Conservation (phyloP, 2,888 invertebrate species). For the Trissonchulus latispiculum region DNA sequence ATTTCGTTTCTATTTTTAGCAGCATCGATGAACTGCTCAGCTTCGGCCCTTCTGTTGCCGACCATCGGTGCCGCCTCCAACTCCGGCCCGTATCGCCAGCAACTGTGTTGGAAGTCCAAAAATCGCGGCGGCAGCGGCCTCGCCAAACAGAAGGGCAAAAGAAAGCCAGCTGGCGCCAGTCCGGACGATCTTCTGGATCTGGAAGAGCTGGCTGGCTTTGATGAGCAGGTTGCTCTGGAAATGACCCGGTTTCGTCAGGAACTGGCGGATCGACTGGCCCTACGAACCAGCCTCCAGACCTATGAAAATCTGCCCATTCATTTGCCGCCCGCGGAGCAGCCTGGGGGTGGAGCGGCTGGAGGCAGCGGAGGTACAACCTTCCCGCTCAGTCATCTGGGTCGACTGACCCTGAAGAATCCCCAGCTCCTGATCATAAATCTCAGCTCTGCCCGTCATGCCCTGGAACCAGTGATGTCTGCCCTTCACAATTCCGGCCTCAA, state of each 20-base stretch:
- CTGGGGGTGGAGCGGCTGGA: neutral
- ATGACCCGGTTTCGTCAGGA: neutral
- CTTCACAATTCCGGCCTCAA: conserved; percentile 30
- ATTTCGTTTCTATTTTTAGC: too few relatives aligned
- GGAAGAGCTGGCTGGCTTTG: neutral
- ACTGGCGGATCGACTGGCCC: neutral
- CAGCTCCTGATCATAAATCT: conserved; percentile 34
- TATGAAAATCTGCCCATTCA: conserved; percentile 2
- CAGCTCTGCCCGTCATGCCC: neutral
- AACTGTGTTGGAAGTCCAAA: too few relatives aligned
- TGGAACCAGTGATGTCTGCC: neutral
- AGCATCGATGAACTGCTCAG: too few relatives aligned
- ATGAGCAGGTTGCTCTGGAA: neutral
- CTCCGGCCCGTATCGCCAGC: too few relatives aligned
- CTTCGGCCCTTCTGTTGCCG: too few relatives aligned
- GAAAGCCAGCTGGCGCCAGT: too few relatives aligned
- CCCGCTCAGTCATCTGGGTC: conserved; percentile 30
- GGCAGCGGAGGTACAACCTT: neutral
- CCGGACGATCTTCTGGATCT: conserved; percentile 8
- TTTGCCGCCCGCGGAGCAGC: neutral
- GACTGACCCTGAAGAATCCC: conserved; percentile 33
- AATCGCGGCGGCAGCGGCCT: too few relatives aligned
- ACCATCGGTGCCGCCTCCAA: too few relatives aligned
- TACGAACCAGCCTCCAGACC: neutral
- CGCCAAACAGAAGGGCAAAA: too few relatives aligned